Evolutionary conservation across 2,797 vertebrate genomes (phyloP), one percentile per base, ranked within the genome.

Genomic region (Thalassophryne amazonica): DNA sequence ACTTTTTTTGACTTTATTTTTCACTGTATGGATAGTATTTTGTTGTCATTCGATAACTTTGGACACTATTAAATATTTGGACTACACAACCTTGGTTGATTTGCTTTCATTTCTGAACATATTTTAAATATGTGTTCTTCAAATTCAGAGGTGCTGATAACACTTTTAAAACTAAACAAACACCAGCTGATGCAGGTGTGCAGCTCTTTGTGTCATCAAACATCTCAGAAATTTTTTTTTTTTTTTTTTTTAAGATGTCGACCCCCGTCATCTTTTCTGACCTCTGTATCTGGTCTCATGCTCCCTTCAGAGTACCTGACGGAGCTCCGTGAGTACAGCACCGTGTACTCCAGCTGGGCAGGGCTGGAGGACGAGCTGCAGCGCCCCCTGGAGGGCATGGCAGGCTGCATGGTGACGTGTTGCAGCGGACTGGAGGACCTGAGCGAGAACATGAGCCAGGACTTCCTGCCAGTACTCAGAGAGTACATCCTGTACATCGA

Each of bases 401-500:
- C 94, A 0, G 91, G 92, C 31, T 93, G 93, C 4, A 73, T 99
- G 20, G 87, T 90, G 0, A 94, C 90, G 27, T 95, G 94, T 78
- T 92, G 92, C 12, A 73, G 88, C 0, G 91, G 93, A n/a, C 83
- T 99, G 80, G 96, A 96, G 49, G 95, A 97, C 39, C 90, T 94
- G 50, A 95, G 91, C 0, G 94, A 97, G 38, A 93, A 92, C 72
- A 95, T 96, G 92, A 93, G 92, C 2, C 95, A 98, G 61, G 97
- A 98, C 58, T 93, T 98, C 45, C 86, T 99, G 30, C 97, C 97
- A 1, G 95, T 98, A 0, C 92, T 99, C 35, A 82, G 94, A 76
- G 96, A 99, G 61, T 99, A 99, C 18, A 84, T 94, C 22, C 83
- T 99, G 35, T 99, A 99, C 75, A 91, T 95, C 0, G 96, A 98